These are phyloP conservation scores for Pterophyllum scalare DNA, from an alignment of 2,113 vertebrate species.

Conservation along the genomic window DNA sequence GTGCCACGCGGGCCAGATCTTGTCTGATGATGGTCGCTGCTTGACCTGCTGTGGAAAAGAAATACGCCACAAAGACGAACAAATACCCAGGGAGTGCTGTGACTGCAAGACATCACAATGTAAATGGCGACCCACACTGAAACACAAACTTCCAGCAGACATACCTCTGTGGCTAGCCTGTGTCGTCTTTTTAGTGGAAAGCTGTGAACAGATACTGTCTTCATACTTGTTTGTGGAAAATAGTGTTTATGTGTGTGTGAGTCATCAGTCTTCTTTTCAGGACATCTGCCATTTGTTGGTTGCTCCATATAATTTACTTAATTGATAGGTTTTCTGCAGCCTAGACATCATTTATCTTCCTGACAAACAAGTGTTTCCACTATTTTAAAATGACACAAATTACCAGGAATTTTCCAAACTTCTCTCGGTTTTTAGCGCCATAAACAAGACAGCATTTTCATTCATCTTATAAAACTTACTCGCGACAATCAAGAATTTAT, in stretches of 20 bases:
- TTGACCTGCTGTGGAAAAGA: conserved; percentile 85
- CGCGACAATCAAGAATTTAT: background rate
- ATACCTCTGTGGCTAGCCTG: background rate
- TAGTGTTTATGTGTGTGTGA: background rate
- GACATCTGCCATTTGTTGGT: background rate
- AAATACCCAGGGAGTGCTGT: conserved; percentile 84
- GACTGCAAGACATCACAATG: conserved; percentile 83
- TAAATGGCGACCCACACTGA: conserved; percentile 57
- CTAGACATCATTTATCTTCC: background rate
- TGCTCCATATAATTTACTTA: background rate
- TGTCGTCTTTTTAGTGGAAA: background rate
- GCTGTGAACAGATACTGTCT: background rate
- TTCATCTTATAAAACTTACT: background rate
- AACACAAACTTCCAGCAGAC: background rate
- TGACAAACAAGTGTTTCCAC: background rate
- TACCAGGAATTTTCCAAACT: background rate
- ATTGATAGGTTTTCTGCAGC: background rate
- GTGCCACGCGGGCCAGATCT: conserved; percentile 80
- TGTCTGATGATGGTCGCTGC: conserved; percentile 87
- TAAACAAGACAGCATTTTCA: background rate
- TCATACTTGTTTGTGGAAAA: background rate
- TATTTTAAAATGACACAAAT: background rate
- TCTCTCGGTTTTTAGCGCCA: background rate
- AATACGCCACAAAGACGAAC: background rate
- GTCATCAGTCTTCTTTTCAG: background rate